phyloP scores from a whole-genome alignment of 1,140 invertebrate species.

The Triops cancriformis region DNA sequence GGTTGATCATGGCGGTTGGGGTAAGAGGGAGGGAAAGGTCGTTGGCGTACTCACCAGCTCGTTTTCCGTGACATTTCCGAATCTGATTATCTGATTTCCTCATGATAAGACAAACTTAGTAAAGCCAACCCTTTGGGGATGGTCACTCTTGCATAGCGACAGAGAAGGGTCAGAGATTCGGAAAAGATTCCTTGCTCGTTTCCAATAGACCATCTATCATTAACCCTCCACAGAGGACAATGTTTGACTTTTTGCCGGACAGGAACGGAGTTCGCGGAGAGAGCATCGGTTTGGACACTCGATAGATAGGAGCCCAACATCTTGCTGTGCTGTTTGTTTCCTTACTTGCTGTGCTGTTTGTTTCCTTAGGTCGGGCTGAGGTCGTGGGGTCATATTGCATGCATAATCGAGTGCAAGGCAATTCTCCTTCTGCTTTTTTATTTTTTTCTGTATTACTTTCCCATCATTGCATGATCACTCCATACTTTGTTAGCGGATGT shows the following conservation, averaged over 20 bases:
- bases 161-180: neutral
- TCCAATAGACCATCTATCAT: neutral
- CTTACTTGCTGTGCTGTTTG: neutral
- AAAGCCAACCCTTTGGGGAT: neutral
- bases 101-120: neutral
- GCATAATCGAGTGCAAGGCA: neutral
- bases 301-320: neutral
- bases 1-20: too few relatives aligned
- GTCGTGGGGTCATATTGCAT: neutral
- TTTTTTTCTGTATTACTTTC: neutral
- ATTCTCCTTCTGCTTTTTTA: neutral
- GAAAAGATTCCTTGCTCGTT: neutral
- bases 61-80: neutral
- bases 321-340: neutral
- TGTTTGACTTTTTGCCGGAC: too few relatives aligned
- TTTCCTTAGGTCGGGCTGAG: neutral
- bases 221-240: neutral
- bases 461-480: too few relatives aligned
- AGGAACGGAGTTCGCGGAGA: too few relatives aligned
- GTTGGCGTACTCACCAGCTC: neutral
- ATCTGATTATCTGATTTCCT: slow-evolving; percentile 13
- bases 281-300: neutral
- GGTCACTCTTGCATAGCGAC: neutral
- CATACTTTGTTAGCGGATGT: too few relatives aligned
- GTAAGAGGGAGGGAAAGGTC: neutral